Evolutionary conservation across 2,113 vertebrate species (phyloP).

Genomic region (Gobio gobio): DNA sequence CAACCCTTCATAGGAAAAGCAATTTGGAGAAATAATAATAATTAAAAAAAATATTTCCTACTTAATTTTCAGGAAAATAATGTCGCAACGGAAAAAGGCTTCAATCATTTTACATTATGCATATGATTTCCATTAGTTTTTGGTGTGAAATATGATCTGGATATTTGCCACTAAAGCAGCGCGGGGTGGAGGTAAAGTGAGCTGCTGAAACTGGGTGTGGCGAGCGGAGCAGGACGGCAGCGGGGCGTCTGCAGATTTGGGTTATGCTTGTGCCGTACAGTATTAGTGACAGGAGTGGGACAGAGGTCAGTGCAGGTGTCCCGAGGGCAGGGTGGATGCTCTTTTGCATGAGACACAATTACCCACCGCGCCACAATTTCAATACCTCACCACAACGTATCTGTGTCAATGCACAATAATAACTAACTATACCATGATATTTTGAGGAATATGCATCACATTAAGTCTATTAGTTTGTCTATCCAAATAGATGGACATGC

Average conservation of each 20-base stretch:
- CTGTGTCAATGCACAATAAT: too few species aligned
- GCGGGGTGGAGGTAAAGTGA: neutral
- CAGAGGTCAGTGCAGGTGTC: constrained; percentile 17
- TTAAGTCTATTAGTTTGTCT: neutral
- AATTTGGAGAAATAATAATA: too few species aligned
- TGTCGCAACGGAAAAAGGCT: neutral
- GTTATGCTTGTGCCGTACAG: neutral
- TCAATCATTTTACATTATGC: neutral
- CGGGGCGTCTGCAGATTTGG: neutral
- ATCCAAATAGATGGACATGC: neutral
- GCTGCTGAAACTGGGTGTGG: constrained; percentile 34
- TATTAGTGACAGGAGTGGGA: neutral
- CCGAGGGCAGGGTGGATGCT: constrained; percentile 16
- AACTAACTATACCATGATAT: neutral
- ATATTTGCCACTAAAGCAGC: neutral
- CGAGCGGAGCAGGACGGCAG: neutral
- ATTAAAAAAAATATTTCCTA: too few species aligned
- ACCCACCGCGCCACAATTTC: neutral
- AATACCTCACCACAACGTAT: neutral
- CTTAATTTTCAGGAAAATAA: neutral
- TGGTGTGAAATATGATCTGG: neutral
- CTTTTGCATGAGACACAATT: neutral
- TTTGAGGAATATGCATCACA: neutral
- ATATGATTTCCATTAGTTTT: neutral
- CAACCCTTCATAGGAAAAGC: too few species aligned